These are phyloP conservation scores for Stegastes partitus DNA, from an alignment of 2,113 vertebrate genomes.

Conservation along the genomic window DNA sequence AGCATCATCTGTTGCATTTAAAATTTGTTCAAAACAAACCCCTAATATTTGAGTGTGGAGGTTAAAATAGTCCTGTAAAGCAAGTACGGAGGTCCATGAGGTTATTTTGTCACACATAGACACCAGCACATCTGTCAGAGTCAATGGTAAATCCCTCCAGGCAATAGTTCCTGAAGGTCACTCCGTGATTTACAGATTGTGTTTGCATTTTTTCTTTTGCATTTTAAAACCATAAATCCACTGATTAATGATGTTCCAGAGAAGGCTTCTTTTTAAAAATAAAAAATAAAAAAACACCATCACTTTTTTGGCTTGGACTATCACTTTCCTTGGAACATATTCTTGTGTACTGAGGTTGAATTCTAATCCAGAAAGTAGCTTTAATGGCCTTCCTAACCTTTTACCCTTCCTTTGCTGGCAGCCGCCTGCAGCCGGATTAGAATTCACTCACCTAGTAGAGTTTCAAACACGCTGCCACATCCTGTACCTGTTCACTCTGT, in stretches of 20 bases:
- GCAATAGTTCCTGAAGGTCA: slow-evolving; percentile 36
- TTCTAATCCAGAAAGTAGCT: slow-evolving; percentile 54
- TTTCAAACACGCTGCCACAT: slow-evolving; percentile 13
- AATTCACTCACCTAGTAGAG: slow-evolving; percentile 26
- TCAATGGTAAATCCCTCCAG: not conserved
- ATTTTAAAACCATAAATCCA: slow-evolving; percentile 44
- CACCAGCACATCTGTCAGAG: slow-evolving; percentile 9
- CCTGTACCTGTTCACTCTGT: not conserved
- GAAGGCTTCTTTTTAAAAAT: not conserved
- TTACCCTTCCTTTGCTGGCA: slow-evolving; percentile 50
- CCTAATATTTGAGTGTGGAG: not conserved
- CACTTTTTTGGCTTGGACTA: slow-evolving; percentile 40
- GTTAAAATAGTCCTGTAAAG: not conserved
- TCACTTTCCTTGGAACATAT: slow-evolving; percentile 23
- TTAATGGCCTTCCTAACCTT: slow-evolving; percentile 38
- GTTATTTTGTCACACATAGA: not conserved
- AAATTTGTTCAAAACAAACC: not conserved
- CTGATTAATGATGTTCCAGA: slow-evolving; percentile 5
- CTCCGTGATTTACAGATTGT: slow-evolving; percentile 16
- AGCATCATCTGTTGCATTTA: not conserved
- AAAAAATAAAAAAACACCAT: not conserved
- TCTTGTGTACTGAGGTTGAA: slow-evolving; percentile 14
- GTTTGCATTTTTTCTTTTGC: not conserved
- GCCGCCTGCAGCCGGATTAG: slow-evolving; percentile 19
- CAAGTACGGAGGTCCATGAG: not conserved